Evolutionary conservation across 2,888 invertebrate genomes (phyloP).

Genomic region (Exephanes ischioxanthus): DNA sequence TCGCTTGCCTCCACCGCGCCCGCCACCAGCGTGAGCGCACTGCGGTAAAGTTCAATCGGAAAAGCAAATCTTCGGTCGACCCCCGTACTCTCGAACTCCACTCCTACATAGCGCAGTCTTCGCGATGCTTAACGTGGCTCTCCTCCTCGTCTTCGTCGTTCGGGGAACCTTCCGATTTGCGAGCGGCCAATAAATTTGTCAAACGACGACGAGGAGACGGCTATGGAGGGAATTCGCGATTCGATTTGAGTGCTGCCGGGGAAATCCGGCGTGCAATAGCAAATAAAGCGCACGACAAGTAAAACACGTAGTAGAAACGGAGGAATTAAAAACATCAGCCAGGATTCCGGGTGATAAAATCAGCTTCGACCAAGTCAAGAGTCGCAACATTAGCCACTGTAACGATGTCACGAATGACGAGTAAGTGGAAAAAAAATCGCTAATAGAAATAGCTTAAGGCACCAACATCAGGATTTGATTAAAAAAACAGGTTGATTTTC

Average conservation of each 20-base stretch:
- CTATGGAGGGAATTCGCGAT: constrained; percentile 56
- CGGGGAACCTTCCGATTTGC: constrained; percentile 64
- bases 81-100: constrained; percentile 68
- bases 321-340: constrained; percentile 26
- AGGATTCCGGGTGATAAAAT: background rate
- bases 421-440: background rate
- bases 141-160: constrained; percentile 32
- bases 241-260: constrained; percentile 57
- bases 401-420: background rate
- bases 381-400: background rate
- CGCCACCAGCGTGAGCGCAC: constrained; percentile 59
- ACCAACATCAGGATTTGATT: too few relatives aligned
- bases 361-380: background rate
- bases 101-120: constrained; percentile 41
- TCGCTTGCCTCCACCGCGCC: constrained; percentile 71
- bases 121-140: constrained; percentile 34
- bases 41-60: constrained; percentile 82
- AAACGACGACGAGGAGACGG: constrained; percentile 73
- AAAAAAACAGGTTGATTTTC: too few relatives aligned
- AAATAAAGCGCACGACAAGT: constrained; percentile 51
- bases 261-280: constrained; percentile 40
- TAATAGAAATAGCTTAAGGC: too few relatives aligned
- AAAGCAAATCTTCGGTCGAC: constrained; percentile 82
- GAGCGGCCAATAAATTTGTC: constrained; percentile 75
- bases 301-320: constrained; percentile 10